Evolutionary conservation across 2,888 invertebrate genomes (phyloP), one percentile per base, ranked within the genome.

Genomic region (Idaea biselata): DNA sequence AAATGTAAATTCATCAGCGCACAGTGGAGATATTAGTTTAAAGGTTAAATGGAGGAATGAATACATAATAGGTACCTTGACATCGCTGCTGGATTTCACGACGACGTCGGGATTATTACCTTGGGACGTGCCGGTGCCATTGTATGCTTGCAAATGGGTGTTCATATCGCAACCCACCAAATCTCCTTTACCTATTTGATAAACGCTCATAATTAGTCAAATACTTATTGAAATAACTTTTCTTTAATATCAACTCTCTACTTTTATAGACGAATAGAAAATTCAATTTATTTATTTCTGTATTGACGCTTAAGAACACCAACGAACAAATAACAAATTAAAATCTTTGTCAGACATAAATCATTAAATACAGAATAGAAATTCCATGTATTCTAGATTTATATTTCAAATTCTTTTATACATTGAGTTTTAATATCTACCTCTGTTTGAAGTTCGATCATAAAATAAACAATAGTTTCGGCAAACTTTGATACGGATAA

Each of bases 21-120:
- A 58, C 17, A 58, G 60, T 59, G 44, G 18, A 55, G 56, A 59
- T 60, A 58, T 16, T 67, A 64, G 61, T 61, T 58, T 56, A 18
- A 60, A 61, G 62, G 18, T n/a, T 63, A 63, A 68, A 69, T 55
- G 64, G 18, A 18, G 58, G 57, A 64, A 65, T 68, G 55, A 66
- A 65, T 67, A 59, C 54, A 58, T 68, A 63, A 66, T 65, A 60
- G 44, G 58, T 71, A 94, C 94, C 92, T 97, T 96, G 53, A 99
- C 98, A 84, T 99, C 98, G 87, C 98, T 98, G 88, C 97, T 97
- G 59, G 98, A 98, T 88, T 98, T 98, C 56, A 98, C 96, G 57
- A 98, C 95, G 54, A 96, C 96, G 81, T 98, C 97, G 25, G 93
- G 92, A 72, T 94, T 94, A 70, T 94, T 94, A 59, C 93, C 93